Evolutionary conservation across 2,888 invertebrate species (phyloP).

Genomic region (Apoda limacodes): DNA sequence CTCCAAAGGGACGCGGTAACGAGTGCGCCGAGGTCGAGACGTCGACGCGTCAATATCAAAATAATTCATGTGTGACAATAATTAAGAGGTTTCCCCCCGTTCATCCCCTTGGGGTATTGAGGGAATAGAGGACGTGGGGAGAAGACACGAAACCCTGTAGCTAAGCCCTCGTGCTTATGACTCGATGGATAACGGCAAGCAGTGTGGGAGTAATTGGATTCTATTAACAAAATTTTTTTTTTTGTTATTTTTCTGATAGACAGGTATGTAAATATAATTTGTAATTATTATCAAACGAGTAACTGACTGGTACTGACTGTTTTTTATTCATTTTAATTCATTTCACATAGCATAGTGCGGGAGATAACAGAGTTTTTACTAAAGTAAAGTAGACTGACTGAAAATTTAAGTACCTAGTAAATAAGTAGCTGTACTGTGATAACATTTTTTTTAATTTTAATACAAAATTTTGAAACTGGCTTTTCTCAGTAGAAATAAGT

Average conservation of each 20-base stretch:
- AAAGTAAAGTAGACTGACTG: no score
- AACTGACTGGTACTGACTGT: no score
- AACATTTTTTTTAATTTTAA: no score
- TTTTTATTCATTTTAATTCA: no score
- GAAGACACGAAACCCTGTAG: background rate
- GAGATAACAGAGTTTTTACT: no score
- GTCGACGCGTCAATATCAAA: constrained; percentile 50
- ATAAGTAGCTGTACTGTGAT: no score
- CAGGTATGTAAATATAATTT: constrained; percentile 8
- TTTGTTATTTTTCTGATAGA: background rate
- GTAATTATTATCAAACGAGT: no score
- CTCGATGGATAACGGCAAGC: constrained; percentile 10
- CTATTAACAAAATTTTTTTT: constrained; percentile 1
- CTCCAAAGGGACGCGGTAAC: constrained; percentile 24
- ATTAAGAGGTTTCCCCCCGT: constrained; percentile 46
- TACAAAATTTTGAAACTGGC: no score
- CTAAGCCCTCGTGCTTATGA: constrained; percentile 8
- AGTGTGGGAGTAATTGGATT: constrained; percentile 4
- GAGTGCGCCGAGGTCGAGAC: constrained; percentile 22
- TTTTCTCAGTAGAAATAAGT: no score
- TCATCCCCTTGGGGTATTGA: constrained; percentile 29
- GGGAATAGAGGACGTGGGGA: constrained; percentile 20
- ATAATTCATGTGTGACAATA: constrained; percentile 66
- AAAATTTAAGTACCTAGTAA: no score
- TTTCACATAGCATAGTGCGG: no score